These are phyloP conservation scores for Nesospiza acunhae DNA, from an alignment of 2,113 vertebrate species.

Conservation along the genomic window DNA sequence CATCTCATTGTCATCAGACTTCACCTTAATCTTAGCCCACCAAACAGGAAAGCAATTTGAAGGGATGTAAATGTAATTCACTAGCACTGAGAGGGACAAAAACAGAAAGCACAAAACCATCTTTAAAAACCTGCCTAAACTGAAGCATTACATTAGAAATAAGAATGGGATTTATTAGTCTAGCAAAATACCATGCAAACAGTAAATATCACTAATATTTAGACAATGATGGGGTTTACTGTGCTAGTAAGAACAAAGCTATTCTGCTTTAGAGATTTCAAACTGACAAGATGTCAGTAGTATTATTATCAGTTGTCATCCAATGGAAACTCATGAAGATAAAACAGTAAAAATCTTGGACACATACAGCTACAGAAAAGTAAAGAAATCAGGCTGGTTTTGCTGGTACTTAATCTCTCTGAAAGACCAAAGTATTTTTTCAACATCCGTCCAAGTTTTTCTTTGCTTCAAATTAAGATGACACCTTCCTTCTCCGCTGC, in stretches of 20 bases:
- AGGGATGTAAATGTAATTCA: neutral
- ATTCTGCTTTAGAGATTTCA: neutral
- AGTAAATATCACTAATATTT: constrained; percentile 13
- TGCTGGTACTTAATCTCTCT: neutral
- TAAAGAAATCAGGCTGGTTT: neutral
- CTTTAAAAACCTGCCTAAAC: constrained; percentile 22
- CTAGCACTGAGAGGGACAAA: neutral
- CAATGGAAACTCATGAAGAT: neutral
- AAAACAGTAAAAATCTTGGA: neutral
- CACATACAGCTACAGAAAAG: neutral
- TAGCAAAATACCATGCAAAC: constrained; percentile 35
- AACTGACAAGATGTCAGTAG: neutral
- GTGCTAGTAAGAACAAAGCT: neutral
- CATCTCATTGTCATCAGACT: neutral
- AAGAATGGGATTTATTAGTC: constrained; percentile 7
- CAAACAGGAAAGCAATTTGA: neutral
- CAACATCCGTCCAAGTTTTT: neutral
- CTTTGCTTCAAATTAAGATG: neutral
- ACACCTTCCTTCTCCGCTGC: accelerated
- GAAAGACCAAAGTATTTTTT: neutral
- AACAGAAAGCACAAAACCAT: neutral
- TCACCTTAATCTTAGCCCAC: neutral
- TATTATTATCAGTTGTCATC: neutral
- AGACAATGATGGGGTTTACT: constrained; percentile 25
- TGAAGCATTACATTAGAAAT: neutral